These are phyloP conservation scores for Enteromius argenteus DNA, from an alignment of 2,797 vertebrate genomes.

Conservation along the genomic window DNA sequence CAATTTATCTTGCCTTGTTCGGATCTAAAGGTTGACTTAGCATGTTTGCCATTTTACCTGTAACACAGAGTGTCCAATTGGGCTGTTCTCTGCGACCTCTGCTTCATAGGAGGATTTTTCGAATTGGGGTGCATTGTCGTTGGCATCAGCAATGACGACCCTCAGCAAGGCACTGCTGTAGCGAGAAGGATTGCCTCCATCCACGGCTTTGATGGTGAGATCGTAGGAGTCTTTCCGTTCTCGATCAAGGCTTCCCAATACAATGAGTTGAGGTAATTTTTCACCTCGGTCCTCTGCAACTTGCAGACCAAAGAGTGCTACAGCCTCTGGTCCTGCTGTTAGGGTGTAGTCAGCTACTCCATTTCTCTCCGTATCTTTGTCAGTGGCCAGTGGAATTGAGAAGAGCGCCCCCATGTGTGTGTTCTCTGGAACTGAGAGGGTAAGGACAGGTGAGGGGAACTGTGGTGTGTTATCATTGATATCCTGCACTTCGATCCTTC, in stretches of 20 bases:
- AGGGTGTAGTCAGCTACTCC: constrained; percentile 94
- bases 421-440: constrained; percentile 94
- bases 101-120: constrained; percentile 92
- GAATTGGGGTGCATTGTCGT: constrained; percentile 95
- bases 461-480: constrained; percentile 99
- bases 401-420: constrained; percentile 92
- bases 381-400: constrained; percentile 92
- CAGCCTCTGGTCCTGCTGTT: constrained; percentile 87
- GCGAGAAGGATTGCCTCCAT: constrained; percentile 91
- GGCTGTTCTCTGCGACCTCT: constrained; percentile 94
- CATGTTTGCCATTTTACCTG: constrained; percentile 82
- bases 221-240: constrained; percentile 98
- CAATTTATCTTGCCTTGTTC: constrained; percentile 40
- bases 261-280: constrained; percentile 95
- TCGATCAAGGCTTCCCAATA: constrained; percentile 93
- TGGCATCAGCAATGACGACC: constrained; percentile 93
- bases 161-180: constrained; percentile 95
- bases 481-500: constrained; percentile 95
- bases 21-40: constrained; percentile 49
- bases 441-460: constrained; percentile 94
- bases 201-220: constrained; percentile 96
- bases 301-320: constrained; percentile 93
- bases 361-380: constrained; percentile 91
- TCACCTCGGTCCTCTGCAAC: constrained; percentile 96
- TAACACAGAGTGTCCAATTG: constrained; percentile 93